Base-by-base conservation (phyloP, 2,113 vertebrate species). In the Spheniscus mendiculus region DNA sequence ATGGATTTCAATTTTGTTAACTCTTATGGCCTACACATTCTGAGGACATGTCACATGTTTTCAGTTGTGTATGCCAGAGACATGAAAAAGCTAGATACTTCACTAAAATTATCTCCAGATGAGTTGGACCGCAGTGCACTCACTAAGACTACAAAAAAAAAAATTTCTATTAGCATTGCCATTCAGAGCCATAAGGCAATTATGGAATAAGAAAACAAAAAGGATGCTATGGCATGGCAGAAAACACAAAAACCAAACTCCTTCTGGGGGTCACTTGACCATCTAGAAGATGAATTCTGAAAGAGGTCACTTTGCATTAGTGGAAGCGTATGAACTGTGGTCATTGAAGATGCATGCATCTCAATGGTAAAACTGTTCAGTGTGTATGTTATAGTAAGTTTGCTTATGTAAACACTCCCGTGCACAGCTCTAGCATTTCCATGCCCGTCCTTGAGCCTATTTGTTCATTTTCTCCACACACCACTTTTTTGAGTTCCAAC, bases 1-100 rank as follows among this genome's bases (percentile, higher is more conserved):
- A 91, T 82, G 82, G 89, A 76, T 95, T 94, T 95, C 73, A 90
- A 70, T 97, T 98, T 89, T 91, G 73, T 97, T 90, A 97, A 89
- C 61, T 91, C 40, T 77, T 84, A 92, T 9, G 90, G 82, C 80
- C 89, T 92, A 96, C n/a, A 40, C 20, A 90, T 59, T 89, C 72
- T 86, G 93, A 97, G 91, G 77, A 86, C 49, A 69, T 67, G 32
- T 53, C 18, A 44, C 38, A 63, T 84, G 53, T 86, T 97, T 96
- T 96, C 87, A 96, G 20, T 59, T 69, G 92, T 88, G 90, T 87
- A 89, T 66, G 67, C 42, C 89, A 91, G 65, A 92, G 70, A 59
- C 70, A 87, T 58, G 29, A 85, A 95, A 86, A 72, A 67, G 34
- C 42, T 87, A 52, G 21, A 79, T 45, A 66, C 40, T 83, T 84